Conservation (phyloP, 2,797 vertebrate genomes). For the Poeciliopsis turneri region DNA sequence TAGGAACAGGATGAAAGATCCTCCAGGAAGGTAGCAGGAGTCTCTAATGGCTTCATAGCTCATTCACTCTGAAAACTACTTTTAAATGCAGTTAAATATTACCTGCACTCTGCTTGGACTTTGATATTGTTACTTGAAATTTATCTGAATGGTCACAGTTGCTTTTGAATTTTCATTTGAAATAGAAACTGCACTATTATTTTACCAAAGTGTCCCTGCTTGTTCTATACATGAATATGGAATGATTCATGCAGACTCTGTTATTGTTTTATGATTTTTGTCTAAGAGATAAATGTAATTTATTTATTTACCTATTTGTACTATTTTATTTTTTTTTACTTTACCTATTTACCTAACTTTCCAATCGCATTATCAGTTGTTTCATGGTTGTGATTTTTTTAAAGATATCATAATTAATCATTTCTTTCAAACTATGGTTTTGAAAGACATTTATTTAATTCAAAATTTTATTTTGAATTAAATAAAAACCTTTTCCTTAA, state of each 20-base stretch:
- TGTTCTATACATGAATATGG: not conserved
- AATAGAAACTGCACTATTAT: not conserved
- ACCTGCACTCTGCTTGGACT: not conserved
- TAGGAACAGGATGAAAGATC: not conserved
- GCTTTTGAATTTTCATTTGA: not conserved
- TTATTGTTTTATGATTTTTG: not conserved
- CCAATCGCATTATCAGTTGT: not conserved
- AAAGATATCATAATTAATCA: not conserved
- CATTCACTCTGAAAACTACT: not conserved
- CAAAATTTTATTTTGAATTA: not conserved
- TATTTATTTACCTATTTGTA: not conserved
- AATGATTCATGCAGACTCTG: not conserved
- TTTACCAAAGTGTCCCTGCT: not conserved
- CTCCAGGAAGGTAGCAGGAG: not conserved
- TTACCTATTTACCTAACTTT: not conserved
- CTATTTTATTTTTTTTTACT: not conserved
- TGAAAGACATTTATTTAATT: not conserved
- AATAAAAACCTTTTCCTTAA: not conserved
- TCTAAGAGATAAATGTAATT: not conserved
- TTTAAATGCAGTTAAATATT: constrained; percentile 2
- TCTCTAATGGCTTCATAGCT: not conserved
- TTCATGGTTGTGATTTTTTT: not conserved
- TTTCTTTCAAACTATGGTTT: not conserved
- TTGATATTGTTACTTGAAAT: not conserved
- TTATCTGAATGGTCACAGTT: not conserved